A percentile compares a stretch with the other conserved stretches of the same genome.
Conservation (phyloP, 1,140 invertebrate genomes). For the Scaptomyza graminum region DNA sequence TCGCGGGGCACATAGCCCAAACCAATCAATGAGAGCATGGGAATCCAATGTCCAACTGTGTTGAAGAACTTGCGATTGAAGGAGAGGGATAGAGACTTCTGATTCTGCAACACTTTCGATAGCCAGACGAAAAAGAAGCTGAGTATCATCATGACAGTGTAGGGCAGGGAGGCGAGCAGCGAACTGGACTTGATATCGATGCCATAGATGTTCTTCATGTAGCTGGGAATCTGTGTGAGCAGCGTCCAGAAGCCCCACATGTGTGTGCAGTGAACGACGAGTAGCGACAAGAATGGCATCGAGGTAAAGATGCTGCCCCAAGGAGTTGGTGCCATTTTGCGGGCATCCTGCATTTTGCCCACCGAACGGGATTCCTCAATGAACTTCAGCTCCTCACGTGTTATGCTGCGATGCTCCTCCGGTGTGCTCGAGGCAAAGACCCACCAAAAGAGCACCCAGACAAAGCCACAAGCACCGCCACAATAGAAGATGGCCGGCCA, state of each 20-base stretch:
- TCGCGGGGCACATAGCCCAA: conserved; percentile 86
- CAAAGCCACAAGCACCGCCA: conserved; percentile 87
- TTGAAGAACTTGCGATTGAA: conserved; percentile 89
- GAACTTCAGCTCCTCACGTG: conserved; percentile 86
- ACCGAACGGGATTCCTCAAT: conserved; percentile 85
- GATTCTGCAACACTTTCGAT: conserved; percentile 87
- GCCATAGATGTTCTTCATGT: conserved; percentile 92
- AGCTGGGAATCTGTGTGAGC: conserved; percentile 95
- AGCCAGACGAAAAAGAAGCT: conserved; percentile 88
- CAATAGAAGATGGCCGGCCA: conserved; percentile 93
- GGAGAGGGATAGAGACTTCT: conserved; percentile 85
- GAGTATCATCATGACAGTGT: conserved; percentile 89
- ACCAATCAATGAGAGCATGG: conserved; percentile 87
- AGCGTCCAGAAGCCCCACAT: conserved; percentile 98
- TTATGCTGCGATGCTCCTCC: conserved; percentile 85
- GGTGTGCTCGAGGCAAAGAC: conserved; percentile 89
- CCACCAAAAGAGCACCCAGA: conserved; percentile 87
- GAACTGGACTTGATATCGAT: conserved; percentile 91
- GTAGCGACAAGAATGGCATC: conserved; percentile 92
- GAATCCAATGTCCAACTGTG: conserved; percentile 86
- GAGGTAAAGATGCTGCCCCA: conserved; percentile 92
- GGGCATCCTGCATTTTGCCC: conserved; percentile 61
- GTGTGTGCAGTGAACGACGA: conserved; percentile 93
- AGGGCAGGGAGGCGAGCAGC: conserved; percentile 90
- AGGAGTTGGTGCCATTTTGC: conserved; percentile 84